phyloP scores from a whole-genome alignment of 2,888 invertebrate genomes.

The Oscheius myriophilus region DNA sequence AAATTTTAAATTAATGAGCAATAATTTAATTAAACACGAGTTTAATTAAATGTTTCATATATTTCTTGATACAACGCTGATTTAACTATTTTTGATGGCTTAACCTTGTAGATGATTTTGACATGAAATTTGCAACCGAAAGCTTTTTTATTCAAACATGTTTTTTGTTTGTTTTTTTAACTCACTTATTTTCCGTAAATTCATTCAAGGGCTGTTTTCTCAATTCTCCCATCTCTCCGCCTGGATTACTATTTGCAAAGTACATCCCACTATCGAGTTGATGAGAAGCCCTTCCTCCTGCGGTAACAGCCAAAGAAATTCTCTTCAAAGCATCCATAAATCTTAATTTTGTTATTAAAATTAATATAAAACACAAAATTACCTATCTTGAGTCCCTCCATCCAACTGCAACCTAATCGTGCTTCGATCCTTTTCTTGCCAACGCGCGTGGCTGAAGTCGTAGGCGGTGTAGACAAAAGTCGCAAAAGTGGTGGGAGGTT shows the following conservation, averaged over 20 bases:
- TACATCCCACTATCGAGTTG: constrained; percentile 68
- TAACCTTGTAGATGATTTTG: too few species aligned
- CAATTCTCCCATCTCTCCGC: constrained; percentile 61
- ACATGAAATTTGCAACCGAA: too few species aligned
- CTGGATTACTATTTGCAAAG: constrained; percentile 59
- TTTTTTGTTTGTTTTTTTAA: too few species aligned
- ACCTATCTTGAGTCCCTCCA: constrained; percentile 60
- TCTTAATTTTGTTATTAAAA: constrained; percentile 30
- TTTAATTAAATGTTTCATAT: too few species aligned
- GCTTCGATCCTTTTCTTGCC: constrained; percentile 64
- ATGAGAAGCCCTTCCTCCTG: constrained; percentile 62
- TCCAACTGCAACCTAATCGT: constrained; percentile 62
- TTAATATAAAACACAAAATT: neutral
- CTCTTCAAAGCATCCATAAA: constrained; percentile 50
- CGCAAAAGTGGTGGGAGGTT: constrained; percentile 64
- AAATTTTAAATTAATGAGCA: too few species aligned
- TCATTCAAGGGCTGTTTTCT: constrained; percentile 64
- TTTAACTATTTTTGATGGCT: too few species aligned
- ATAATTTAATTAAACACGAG: too few species aligned
- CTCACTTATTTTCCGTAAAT: constrained; percentile 66
- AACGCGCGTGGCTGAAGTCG: constrained; percentile 58
- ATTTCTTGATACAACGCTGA: too few species aligned
- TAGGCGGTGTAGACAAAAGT: constrained; percentile 66
- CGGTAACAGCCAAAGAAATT: constrained; percentile 60
- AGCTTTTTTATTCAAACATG: too few species aligned